phyloP scores from a whole-genome alignment of 2,888 invertebrate genomes.

The Allophyes oxyacanthae region DNA sequence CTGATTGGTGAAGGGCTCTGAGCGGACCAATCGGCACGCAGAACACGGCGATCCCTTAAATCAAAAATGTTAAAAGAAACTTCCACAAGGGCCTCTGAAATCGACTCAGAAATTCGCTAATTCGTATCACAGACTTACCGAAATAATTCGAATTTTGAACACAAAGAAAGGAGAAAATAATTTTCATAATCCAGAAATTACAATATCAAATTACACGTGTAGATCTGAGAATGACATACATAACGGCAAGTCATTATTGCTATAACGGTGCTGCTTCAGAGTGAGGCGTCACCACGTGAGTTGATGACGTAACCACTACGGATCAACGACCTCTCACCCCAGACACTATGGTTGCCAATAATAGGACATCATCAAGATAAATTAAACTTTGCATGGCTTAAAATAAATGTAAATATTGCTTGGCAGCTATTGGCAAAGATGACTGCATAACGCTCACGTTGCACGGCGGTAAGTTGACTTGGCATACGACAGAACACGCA shows the following conservation, averaged over 20 bases:
- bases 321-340: constrained; percentile 59
- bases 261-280: constrained; percentile 49
- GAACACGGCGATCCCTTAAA: no score
- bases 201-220: background rate
- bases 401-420: constrained; percentile 40
- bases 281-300: constrained; percentile 42
- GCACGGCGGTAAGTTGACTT: constrained; percentile 8
- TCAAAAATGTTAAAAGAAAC: no score
- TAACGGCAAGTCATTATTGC: constrained; percentile 18
- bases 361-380: constrained; percentile 29
- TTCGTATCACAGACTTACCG: no score
- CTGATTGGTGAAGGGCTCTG: no score
- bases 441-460: constrained; percentile 26
- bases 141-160: no score
- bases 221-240: constrained; percentile 12
- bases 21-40: no score
- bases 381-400: constrained; percentile 35
- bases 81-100: no score
- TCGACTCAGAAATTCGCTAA: no score
- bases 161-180: no score
- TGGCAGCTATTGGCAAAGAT: constrained; percentile 9
- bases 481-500: constrained; percentile 17
- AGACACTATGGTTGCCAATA: constrained; percentile 34
- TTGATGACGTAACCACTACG: constrained; percentile 40
- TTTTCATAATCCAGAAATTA: no score